phyloP scores from a whole-genome alignment of 2,888 invertebrate genomes.

The Trypoxylon attenuatum region DNA sequence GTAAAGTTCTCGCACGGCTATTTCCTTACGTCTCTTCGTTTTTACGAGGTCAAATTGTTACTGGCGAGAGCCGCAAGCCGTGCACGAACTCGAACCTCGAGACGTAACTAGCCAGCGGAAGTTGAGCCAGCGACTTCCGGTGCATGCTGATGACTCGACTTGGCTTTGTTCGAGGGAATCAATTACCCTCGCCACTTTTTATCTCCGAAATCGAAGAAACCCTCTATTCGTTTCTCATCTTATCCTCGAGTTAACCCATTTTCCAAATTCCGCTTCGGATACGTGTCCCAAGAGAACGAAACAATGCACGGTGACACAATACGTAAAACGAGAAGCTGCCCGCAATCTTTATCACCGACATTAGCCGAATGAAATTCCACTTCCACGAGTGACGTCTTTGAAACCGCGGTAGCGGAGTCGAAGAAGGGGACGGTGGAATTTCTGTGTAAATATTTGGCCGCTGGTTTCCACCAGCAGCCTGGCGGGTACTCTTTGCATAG shows the following conservation, averaged over 20 bases:
- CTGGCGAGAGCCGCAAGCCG: background rate
- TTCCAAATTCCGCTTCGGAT: too few species aligned
- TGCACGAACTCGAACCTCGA: constrained; percentile 21
- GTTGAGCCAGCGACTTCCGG: constrained; percentile 46
- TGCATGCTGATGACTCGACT: constrained; percentile 35
- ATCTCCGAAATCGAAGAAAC: too few species aligned
- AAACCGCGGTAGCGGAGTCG: background rate
- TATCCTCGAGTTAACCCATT: too few species aligned
- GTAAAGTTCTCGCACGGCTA: constrained; percentile 23
- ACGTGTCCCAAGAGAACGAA: too few species aligned
- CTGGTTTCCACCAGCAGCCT: background rate
- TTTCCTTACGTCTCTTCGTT: constrained; percentile 6
- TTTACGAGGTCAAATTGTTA: constrained; percentile 37
- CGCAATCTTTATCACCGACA: too few species aligned
- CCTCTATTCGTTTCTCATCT: too few species aligned
- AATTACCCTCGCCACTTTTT: too few species aligned
- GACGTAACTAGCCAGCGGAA: constrained; percentile 43
- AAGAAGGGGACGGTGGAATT: constrained; percentile 1
- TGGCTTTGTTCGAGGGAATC: too few species aligned
- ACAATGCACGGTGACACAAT: too few species aligned
- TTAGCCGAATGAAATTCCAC: too few species aligned
- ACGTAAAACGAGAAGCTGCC: too few species aligned
- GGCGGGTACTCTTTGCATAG: background rate
- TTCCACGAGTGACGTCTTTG: background rate
- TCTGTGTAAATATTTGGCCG: constrained; percentile 4